These are phyloP conservation scores for Malurus splendens DNA, from an alignment of 2,797 vertebrate species.

Conservation along the genomic window DNA sequence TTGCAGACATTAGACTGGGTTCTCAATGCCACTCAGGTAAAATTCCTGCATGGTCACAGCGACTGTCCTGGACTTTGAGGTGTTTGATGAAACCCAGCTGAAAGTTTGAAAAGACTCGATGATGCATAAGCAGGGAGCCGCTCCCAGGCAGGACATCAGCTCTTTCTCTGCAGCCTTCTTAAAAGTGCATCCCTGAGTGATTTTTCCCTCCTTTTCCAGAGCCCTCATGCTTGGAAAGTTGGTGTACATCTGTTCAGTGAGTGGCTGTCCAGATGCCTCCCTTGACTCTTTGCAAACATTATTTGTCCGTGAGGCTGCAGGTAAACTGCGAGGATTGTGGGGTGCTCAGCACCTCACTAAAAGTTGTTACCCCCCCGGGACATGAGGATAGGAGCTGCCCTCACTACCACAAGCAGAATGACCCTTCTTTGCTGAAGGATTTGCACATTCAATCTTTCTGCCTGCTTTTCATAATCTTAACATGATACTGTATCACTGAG, in stretches of 20 bases:
- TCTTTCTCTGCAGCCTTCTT: background rate
- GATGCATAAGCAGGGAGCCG: background rate
- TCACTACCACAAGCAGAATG: background rate
- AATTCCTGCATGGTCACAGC: background rate
- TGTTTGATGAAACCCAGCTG: background rate
- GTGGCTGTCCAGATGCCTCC: too few relatives aligned
- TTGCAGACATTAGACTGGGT: background rate
- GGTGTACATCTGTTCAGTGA: background rate
- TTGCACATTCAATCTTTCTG: background rate
- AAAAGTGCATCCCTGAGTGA: background rate
- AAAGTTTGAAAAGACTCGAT: background rate
- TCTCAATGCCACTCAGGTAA: background rate
- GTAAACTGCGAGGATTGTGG: background rate
- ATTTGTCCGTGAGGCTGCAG: background rate
- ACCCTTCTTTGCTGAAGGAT: background rate
- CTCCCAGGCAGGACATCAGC: background rate
- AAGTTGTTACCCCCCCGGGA: background rate
- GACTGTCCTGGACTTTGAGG: background rate
- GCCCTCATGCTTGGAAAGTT: background rate
- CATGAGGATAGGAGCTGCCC: background rate
- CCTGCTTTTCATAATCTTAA: background rate
- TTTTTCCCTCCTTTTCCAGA: background rate
- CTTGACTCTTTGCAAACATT: fast-evolving
- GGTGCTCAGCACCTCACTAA: background rate
- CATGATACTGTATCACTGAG: background rate